These are phyloP conservation scores for Channallabes apus DNA, from an alignment of 2,797 vertebrate species.

Conservation along the genomic window DNA sequence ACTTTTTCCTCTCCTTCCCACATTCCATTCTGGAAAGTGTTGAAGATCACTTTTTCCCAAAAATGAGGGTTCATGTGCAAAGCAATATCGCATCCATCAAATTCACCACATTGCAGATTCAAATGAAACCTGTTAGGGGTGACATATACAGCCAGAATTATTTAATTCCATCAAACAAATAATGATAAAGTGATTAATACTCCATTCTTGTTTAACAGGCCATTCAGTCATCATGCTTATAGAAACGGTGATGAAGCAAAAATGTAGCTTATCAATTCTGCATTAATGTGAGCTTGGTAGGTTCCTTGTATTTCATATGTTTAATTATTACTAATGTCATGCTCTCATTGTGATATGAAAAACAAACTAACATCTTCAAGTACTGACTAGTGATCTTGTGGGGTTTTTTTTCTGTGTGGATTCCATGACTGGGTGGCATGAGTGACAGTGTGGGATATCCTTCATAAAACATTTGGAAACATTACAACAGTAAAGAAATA, in stretches of 20 bases:
- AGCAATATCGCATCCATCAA: slow-evolving; percentile 67
- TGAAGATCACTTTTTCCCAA: slow-evolving; percentile 79
- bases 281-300: not conserved
- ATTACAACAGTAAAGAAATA: not conserved
- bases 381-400: too few species aligned
- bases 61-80: slow-evolving; percentile 77
- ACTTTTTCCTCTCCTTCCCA: slow-evolving; percentile 70
- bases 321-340: slow-evolving; percentile 28
- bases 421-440: too few species aligned
- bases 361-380: slow-evolving; percentile 34
- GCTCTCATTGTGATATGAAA: slow-evolving; percentile 44
- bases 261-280: slow-evolving; percentile 6
- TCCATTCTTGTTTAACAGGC: not conserved
- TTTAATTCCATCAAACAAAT: not conserved
- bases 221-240: not conserved
- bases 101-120: slow-evolving; percentile 75
- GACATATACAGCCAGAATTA: not conserved
- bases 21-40: slow-evolving; percentile 61
- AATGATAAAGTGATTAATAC: not conserved
- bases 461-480: not conserved
- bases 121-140: slow-evolving; percentile 65
- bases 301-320: slow-evolving; percentile 29
- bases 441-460: too few species aligned
- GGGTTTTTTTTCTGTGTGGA: not conserved
- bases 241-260: slow-evolving; percentile 25